phyloP scores from a whole-genome alignment of 2,888 invertebrate genomes.

The Campoplex nolae region DNA sequence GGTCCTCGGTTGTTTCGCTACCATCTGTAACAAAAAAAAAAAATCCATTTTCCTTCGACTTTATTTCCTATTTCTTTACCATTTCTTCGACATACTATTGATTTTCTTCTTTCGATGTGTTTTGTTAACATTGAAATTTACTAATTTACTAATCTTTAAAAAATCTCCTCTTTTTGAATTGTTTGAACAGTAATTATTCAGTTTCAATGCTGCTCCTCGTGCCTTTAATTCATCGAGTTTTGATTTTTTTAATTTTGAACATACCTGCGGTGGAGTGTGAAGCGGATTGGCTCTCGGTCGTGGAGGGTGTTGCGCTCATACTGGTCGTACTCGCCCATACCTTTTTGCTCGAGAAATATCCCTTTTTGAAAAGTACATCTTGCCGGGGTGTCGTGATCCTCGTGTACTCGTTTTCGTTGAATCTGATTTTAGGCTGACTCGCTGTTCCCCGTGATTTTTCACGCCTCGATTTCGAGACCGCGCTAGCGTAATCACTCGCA shows the following conservation, averaged over 20 bases:
- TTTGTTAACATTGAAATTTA: too few species aligned
- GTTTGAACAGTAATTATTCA: too few species aligned
- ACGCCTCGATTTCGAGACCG: constrained; percentile 71
- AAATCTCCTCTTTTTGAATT: too few species aligned
- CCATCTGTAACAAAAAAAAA: constrained; percentile 76
- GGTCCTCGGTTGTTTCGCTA: constrained; percentile 83
- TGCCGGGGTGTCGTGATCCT: constrained; percentile 89
- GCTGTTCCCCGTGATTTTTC: constrained; percentile 76
- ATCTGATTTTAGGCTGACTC: constrained; percentile 85
- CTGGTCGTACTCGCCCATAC: constrained; percentile 81
- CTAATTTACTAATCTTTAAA: too few species aligned
- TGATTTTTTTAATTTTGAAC: not conserved
- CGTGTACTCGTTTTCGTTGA: constrained; percentile 89
- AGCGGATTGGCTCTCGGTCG: constrained; percentile 83
- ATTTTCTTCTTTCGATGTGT: not conserved
- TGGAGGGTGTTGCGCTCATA: constrained; percentile 83
- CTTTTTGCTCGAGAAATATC: constrained; percentile 87
- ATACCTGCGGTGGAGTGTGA: constrained; percentile 84
- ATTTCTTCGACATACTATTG: not conserved
- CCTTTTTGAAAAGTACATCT: constrained; percentile 90
- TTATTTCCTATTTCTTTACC: not conserved
- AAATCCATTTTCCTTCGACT: not conserved
- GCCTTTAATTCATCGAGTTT: too few species aligned
- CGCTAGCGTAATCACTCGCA: constrained; percentile 76
- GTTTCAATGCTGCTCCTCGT: too few species aligned